Evolutionary conservation across 2,888 invertebrate species (phyloP), one percentile per base, ranked within the genome.

Genomic region (Colletes collaris): DNA sequence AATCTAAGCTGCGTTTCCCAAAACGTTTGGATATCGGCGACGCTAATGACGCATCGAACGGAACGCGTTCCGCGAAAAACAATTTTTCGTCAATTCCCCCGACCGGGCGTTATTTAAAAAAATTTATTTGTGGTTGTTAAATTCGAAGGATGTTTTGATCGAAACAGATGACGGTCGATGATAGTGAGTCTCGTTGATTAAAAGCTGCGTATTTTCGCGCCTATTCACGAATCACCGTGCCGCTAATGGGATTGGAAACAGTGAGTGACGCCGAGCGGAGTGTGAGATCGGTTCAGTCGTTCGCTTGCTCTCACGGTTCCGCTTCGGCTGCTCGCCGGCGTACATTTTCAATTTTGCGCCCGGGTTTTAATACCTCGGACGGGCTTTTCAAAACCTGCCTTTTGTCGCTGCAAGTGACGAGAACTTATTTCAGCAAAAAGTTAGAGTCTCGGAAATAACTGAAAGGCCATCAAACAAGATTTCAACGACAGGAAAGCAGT

Each of bases 231-330:
- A 86, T 79, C 85, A 82, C 81, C 80, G 83, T 82, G 77, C 78
- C 79, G 87, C 83, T 89, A 89, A 89, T 89, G 87, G 88, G 86
- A 89, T 89, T 89, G 89, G 86, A 83, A 83, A 78, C 81, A 83
- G 83, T 81, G 83, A 83, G 83, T 85, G 87, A 82, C 86, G 83
- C 75, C 79, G 76, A 80, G 81, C 70, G 71, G 83, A 81, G 81
- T 82, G 79, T 67, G 86, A 83, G 78, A 80, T 78, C 78, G 86
- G 83, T 81, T 84, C 68, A 67, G 75, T 75, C 84, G 82, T 76
- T 78, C 76, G 80, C 73, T 82, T 62, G 70, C 83, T 70, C 77
- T 68, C 80, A 65, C 68, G 73, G 72, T 60, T 75, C 75, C 77
- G 69, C 76, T 59, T 56, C 73, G 60, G 46, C 72, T 65, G 66